These are phyloP conservation scores for Ridgeia piscesae DNA, from an alignment of 1,140 invertebrate genomes.

Conservation along the genomic window DNA sequence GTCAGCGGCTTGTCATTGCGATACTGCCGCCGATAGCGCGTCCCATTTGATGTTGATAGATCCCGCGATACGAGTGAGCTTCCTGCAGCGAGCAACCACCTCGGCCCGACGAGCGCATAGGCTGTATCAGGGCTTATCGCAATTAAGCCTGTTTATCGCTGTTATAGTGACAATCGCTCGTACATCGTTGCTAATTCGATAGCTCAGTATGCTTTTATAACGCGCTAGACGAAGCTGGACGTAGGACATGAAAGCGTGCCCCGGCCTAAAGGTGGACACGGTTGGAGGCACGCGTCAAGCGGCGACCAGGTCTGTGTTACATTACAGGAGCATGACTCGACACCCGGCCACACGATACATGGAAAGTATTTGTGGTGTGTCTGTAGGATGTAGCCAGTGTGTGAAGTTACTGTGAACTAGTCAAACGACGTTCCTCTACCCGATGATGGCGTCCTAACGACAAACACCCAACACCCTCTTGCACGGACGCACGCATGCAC, in stretches of 20 bases:
- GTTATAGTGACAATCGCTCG: slow-evolving; percentile 4
- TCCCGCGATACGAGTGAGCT: background rate
- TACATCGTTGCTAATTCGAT: background rate
- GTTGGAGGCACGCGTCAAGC: background rate
- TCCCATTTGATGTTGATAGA: background rate
- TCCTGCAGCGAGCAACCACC: background rate
- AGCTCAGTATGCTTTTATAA: background rate
- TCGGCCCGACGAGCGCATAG: background rate
- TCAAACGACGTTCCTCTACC: background rate
- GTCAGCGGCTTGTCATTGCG: background rate
- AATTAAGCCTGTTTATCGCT: background rate
- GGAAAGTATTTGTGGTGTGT: background rate
- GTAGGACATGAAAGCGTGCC: background rate
- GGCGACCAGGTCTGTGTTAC: background rate
- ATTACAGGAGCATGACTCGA: background rate
- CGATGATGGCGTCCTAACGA: background rate
- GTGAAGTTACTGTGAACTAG: background rate
- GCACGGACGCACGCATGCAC: background rate
- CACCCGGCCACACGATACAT: background rate
- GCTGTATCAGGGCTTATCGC: background rate
- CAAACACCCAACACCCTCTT: no score
- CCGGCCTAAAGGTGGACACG: background rate
- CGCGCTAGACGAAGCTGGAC: background rate
- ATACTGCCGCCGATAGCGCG: background rate
- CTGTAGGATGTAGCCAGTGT: background rate